phyloP scores from a whole-genome alignment of 2,797 vertebrate genomes.

The Syngnathus acus region DNA sequence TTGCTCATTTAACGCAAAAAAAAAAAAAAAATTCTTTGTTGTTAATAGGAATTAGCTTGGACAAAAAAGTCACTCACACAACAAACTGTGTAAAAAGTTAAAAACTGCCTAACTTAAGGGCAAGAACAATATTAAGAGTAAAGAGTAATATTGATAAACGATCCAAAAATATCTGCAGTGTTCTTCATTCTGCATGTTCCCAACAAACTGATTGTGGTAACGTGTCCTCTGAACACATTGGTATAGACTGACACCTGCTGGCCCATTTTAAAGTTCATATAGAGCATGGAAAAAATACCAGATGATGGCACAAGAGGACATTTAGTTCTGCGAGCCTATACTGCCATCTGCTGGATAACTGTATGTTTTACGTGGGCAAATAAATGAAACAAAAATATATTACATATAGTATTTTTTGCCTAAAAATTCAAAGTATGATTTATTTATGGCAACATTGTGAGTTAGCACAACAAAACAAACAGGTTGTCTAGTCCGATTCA shows the following conservation, averaged over 20 bases:
- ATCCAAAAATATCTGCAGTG: neutral
- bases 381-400: too few relatives aligned
- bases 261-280: constrained; percentile 2
- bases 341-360: constrained; percentile 59
- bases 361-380: neutral
- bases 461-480: too few relatives aligned
- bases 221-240: constrained; percentile 15
- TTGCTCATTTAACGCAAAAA: too few relatives aligned
- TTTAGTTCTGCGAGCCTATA: constrained; percentile 37
- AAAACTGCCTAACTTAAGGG: neutral
- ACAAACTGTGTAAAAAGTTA: neutral
- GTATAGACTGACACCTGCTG: constrained; percentile 70
- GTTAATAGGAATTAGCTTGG: neutral
- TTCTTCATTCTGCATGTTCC: neutral
- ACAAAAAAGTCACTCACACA: neutral
- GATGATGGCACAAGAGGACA: neutral
- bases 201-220: neutral
- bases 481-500: too few relatives aligned
- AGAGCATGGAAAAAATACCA: neutral
- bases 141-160: neutral
- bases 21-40: too few relatives aligned
- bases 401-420: too few relatives aligned
- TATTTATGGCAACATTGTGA: too few relatives aligned
- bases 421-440: too few relatives aligned
- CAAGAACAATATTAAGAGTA: neutral